Base-by-base conservation (phyloP, 2,888 invertebrate species). In the Actias luna region DNA sequence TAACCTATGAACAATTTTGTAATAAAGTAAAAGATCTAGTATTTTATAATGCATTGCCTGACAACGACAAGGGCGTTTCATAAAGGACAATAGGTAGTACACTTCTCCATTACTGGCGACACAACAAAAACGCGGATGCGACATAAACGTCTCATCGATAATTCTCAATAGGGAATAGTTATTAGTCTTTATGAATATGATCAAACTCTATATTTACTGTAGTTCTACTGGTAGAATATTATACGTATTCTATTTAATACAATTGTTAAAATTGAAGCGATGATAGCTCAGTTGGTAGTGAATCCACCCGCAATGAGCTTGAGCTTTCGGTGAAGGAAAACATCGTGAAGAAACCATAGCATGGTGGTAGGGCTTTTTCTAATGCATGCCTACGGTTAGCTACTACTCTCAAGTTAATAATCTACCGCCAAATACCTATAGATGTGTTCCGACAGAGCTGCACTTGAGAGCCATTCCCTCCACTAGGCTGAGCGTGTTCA, bases 81-180 rank as follows among this genome's bases (percentile, higher is more conserved):
- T 65, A 69, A 74, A 80, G 80, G 80, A 86, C 84, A 88, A 87
- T 85, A 69, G 79, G 69, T 74, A 70, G 79, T 81, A 75, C 69
- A 74, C 69, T 70, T 60, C 60, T 66, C 79, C 80, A 76, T 80
- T 78, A 85, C 85, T 77, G 79, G 80, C 70, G 64, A 59, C 50
- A 66, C 68, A 80, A 88, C 86, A 88, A 88, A 86, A 85, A 87
- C 83, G 69, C 87, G 87, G 87, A 88, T 85, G 84, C 78, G 69
- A 67, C 70, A 61, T 63, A 65, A 73, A 68, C 71, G 31, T 31
- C 18, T 68, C 75, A 73, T 72, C 67, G 33, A 65, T 61, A 64
- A 67, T 58, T 71, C 59, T 64, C 63, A 67, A 69, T 64, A 61
- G 31, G 29, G 18, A n/a, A 57, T 39, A 22, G 29, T 42, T 58